Base-by-base conservation (phyloP, 2,888 invertebrate genomes). In the Drosophila flavopinicola region DNA sequence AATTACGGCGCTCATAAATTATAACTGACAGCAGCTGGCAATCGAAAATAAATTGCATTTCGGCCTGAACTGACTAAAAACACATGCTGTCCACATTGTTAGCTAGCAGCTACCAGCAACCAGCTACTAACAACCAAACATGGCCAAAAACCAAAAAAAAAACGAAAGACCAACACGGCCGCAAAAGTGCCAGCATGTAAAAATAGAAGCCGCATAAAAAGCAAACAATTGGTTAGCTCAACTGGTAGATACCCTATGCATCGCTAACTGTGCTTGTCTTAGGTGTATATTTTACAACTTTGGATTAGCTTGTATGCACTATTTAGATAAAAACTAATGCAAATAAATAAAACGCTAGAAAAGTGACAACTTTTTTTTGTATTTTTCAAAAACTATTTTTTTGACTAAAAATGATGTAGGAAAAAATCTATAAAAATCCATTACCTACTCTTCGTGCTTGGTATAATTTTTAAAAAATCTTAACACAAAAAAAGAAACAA, bases 11-110 rank as follows among this genome's bases (percentile, higher is more conserved):
- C 54, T 56, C 64, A 85, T 85, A 79, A 83, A 83, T 78, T 85
- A 83, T 73, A 67, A 42, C 69, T 73, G 86, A 61, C 78, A 63
- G 85, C 78, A 85, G 78, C 69, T 85, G 79, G 66, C 69, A 65
- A 73, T 69, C 76, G 79, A 69, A 73, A 67, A 85, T 70, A 85
- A 76, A 79, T 79, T 78, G 60, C 73, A 79, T 73, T 79, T 85
- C 27, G 38, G 63, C 66, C 74, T 59, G 52, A 65, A 63, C 58
- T 65, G 56, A 52, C 74, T 83, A 17, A 63, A 74, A 63, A 71
- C 71, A 76, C 41, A 75, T 74, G 76, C 75, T 75, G 64, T 49
- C 61, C 71, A 59, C 39, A 71, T 70, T 71, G 65, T 75, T 60
- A 49, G 73, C 47, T 54, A 29, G 44, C 67, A 56, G 45, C 54